A percentile compares a stretch with the other conserved stretches of the same genome.
Evolutionary conservation across 64 coral and sea anemone genomes (phyloP).

Genomic region (Anthopleura sola): DNA sequence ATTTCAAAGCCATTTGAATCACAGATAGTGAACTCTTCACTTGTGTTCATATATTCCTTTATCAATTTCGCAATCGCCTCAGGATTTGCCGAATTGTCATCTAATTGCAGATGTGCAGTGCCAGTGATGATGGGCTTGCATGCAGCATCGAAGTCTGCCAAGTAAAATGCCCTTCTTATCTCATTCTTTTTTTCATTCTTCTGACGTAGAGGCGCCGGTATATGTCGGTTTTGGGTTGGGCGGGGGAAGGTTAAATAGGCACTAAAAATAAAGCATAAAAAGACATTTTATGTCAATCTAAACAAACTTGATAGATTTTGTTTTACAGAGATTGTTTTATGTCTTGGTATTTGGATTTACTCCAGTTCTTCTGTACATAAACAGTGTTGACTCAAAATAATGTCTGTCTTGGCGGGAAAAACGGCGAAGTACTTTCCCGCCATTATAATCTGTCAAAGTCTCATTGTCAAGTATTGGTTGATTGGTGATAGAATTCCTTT

Average conservation of each 20-base stretch:
- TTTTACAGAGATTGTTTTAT: too few species aligned
- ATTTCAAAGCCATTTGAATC: slow-evolving; percentile 45
- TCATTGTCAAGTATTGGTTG: too few species aligned
- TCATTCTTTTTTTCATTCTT: slow-evolving; percentile 22
- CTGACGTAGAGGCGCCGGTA: slow-evolving; percentile 9
- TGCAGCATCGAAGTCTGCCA: slow-evolving; percentile 34
- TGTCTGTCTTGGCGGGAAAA: too few species aligned
- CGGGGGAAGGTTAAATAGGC: slow-evolving; percentile 15
- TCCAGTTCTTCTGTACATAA: too few species aligned
- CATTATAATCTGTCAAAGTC: too few species aligned
- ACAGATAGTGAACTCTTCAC: slow-evolving; percentile 29
- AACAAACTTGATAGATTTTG: too few species aligned
- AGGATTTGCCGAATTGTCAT: slow-evolving; percentile 32
- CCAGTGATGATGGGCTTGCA: not conserved
- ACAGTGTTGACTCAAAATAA: too few species aligned
- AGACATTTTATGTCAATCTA: not conserved
- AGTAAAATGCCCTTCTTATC: slow-evolving; percentile 22
- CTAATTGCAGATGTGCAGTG: slow-evolving; percentile 17
- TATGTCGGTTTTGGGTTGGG: slow-evolving; percentile 15
- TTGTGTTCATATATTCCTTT: slow-evolving; percentile 28
- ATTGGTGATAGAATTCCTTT: too few species aligned
- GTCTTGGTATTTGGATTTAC: too few species aligned
- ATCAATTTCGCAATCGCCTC: slow-evolving; percentile 23
- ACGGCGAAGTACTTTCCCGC: too few species aligned
- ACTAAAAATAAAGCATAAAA: not conserved